A percentile compares a stretch with the other conserved stretches of the same genome.
Conservation (phyloP, 2,113 vertebrate species). For the Burhinus oedicnemus region DNA sequence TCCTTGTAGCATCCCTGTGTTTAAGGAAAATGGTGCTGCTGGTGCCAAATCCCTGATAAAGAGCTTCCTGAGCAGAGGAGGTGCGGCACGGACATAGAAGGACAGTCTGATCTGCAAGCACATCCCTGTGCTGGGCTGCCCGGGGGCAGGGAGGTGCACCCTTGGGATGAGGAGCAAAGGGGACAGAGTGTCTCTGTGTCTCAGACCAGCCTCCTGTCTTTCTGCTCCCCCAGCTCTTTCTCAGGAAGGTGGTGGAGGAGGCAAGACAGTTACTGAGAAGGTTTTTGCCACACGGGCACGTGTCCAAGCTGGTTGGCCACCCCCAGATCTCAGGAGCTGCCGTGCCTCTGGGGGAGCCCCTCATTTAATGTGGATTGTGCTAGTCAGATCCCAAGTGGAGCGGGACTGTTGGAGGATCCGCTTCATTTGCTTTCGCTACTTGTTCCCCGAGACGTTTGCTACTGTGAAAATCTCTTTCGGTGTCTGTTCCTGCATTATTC, state of each 20-base stretch:
- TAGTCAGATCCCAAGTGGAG: background rate
- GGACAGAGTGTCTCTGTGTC: background rate
- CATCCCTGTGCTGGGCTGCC: background rate
- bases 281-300: background rate
- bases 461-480: background rate
- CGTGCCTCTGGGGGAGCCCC: background rate
- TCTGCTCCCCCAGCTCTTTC: background rate
- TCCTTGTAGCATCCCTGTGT: background rate
- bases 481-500: background rate
- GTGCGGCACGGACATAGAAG: background rate
- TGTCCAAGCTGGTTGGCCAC: background rate
- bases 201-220: background rate
- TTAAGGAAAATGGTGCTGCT: background rate
- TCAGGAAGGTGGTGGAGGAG: background rate
- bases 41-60: background rate
- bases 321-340: background rate
- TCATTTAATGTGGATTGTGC: background rate
- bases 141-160: too few species aligned
- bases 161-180: background rate
- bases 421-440: background rate
- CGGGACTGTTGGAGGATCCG: background rate
- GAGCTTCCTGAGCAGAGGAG: background rate
- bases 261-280: too few species aligned
- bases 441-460: background rate
- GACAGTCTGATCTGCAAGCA: background rate